Base-by-base conservation (phyloP, 2,888 invertebrate species). In the Sesamia inferens region DNA sequence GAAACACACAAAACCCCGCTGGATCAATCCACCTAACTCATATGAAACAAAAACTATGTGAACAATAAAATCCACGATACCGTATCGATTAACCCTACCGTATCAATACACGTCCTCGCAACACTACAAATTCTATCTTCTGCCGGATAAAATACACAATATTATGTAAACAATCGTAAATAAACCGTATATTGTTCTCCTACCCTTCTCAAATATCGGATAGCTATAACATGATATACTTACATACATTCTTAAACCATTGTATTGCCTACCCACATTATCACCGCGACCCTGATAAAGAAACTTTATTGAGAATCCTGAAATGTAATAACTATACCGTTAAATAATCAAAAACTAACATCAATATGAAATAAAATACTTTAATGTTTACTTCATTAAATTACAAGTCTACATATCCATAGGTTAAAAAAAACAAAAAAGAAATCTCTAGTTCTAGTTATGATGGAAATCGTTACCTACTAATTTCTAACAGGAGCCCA, bases 151-250 rank as follows among this genome's bases (percentile, higher is more conserved):
- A 71, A 61, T 48, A 59, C 31, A 3, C 16, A 39, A 22, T 59
- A 59, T 51, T 69, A 59, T 54, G 14, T 11, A 61, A 48, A 74
- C 44, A 51, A 69, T 5, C 42, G 42, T 71, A 55, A 61, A 71
- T 24, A 42, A 61, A 61, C 79, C 22, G 19, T 31, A 22, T 19
- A 6, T 31, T 47, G 31, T 31, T 24, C 6, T 24, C 31, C 31
- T 31, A 31, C 24, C n/a, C 39, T 55, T 78, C 47, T 51, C 57
- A 44, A 68, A 44, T 76, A 31, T 48, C 57, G 16, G 55, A 57
- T 57, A 31, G 44, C 48, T 31, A 47, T 54, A 78, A 71, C 19
- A 24, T 51, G 14, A 62, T 55, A 42, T 71, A 31, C 55, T 22
- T 62, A 31, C 55, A 31, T 62, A 39, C 39, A 47, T 24, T 54